Percentiles rank a stretch among this genome's conserved stretches.
phyloP scores from a whole-genome alignment of 92 coral and sea anemone species.

The Epizoanthus scotinus region DNA sequence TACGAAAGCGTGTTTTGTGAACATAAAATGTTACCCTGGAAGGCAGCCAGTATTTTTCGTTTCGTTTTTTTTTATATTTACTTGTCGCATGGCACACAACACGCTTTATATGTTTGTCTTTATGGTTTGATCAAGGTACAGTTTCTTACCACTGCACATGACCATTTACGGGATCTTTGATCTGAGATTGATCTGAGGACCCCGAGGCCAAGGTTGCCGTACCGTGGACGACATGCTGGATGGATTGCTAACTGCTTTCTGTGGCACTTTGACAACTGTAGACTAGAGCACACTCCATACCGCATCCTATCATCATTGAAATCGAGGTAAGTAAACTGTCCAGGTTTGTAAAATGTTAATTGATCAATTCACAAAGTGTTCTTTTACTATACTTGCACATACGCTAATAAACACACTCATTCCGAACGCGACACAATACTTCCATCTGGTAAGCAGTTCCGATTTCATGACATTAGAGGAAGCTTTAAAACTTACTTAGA shows the following conservation, averaged over 20 bases:
- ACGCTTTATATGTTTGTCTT: background rate
- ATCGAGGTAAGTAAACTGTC: constrained; percentile 16
- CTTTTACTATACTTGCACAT: background rate
- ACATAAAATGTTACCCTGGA: background rate
- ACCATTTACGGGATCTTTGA: background rate
- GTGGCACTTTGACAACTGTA: constrained; percentile 6
- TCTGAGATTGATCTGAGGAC: no score
- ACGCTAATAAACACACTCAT: no score
- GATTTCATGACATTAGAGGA: background rate
- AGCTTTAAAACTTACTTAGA: background rate
- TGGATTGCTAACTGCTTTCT: background rate
- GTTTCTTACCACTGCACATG: constrained; percentile 9
- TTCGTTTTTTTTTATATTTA: background rate
- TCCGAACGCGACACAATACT: background rate
- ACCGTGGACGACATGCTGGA: background rate
- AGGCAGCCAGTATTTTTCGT: no score
- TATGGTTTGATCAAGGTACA: background rate
- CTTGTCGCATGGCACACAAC: no score
- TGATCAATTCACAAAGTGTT: background rate
- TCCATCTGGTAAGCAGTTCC: constrained; percentile 16
- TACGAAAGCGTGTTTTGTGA: background rate
- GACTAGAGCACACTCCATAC: background rate
- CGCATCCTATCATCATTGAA: background rate
- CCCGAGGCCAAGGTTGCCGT: background rate
- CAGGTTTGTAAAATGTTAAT: background rate